Percentiles rank a stretch among this genome's conserved stretches.
phyloP scores from a whole-genome alignment of 2,113 vertebrate species.

The Myotis yumanensis region DNA sequence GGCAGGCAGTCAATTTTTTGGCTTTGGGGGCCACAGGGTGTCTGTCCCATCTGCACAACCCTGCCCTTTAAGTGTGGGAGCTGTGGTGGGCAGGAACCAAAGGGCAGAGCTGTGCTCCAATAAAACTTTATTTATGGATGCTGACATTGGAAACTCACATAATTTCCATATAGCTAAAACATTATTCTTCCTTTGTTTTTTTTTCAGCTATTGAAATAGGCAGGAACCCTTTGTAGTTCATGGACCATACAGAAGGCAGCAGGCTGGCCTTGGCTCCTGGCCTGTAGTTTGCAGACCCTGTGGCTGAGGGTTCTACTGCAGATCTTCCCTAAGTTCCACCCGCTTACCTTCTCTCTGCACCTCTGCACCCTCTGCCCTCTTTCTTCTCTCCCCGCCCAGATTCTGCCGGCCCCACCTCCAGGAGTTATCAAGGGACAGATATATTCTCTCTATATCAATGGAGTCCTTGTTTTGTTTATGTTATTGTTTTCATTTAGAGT shows the following conservation, averaged over 20 bases:
- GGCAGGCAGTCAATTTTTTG: neutral
- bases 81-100: neutral
- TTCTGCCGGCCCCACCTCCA: neutral
- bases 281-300: neutral
- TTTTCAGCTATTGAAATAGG: neutral
- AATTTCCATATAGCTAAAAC: neutral
- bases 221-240: neutral
- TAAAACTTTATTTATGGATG: slow-evolving; percentile 3
- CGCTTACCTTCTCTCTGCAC: neutral
- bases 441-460: neutral
- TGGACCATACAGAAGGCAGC: neutral
- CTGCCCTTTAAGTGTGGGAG: rapidly evolving
- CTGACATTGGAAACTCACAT: neutral
- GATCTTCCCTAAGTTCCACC: neutral
- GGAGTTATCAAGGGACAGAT: no score
- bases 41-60: neutral
- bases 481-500: neutral
- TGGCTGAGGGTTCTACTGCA: neutral
- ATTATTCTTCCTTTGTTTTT: neutral
- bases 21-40: neutral
- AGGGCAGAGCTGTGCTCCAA: neutral
- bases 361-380: no score
- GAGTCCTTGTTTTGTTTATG: no score
- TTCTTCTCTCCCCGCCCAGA: neutral
- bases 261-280: neutral